Percentiles rank a stretch among this genome's conserved stretches.
phyloP scores from a whole-genome alignment of 2,797 vertebrate genomes.

The Catamblyrhynchus diadema region DNA sequence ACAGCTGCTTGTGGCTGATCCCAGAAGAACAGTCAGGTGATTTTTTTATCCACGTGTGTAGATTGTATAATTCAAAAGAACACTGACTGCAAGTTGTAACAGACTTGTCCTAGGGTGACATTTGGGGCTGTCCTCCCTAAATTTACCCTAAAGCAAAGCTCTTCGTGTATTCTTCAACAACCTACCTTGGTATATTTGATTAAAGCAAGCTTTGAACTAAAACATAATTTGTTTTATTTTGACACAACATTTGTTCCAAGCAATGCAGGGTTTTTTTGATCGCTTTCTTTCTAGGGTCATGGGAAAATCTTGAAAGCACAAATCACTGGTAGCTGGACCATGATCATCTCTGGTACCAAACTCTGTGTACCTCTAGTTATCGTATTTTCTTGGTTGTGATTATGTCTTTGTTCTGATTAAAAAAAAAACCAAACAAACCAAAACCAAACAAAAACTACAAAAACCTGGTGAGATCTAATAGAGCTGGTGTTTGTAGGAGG shows the following conservation, averaged over 20 bases:
- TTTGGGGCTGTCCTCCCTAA: neutral
- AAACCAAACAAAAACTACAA: neutral
- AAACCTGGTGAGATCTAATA: neutral
- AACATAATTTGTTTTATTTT: neutral
- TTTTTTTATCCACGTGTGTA: neutral
- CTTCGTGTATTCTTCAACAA: neutral
- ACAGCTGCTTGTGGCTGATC: neutral
- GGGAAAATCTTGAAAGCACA: neutral
- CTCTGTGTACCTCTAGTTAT: fast-evolving
- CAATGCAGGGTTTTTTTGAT: neutral
- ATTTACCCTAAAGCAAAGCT: neutral
- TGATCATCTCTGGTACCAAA: neutral
- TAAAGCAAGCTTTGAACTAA: neutral
- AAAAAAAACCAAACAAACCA: neutral
- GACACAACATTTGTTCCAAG: neutral
- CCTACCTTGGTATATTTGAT: neutral
- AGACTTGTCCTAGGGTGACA: neutral
- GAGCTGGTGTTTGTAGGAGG: neutral
- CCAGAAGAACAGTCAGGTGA: neutral
- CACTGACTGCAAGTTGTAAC: neutral
- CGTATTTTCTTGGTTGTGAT: neutral
- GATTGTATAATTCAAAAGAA: neutral
- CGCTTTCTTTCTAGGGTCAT: neutral
- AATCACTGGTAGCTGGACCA: neutral
- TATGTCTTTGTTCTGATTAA: neutral